These are phyloP conservation scores for Delichon dasypus DNA, from an alignment of 2,797 vertebrate species.

Conservation along the genomic window DNA sequence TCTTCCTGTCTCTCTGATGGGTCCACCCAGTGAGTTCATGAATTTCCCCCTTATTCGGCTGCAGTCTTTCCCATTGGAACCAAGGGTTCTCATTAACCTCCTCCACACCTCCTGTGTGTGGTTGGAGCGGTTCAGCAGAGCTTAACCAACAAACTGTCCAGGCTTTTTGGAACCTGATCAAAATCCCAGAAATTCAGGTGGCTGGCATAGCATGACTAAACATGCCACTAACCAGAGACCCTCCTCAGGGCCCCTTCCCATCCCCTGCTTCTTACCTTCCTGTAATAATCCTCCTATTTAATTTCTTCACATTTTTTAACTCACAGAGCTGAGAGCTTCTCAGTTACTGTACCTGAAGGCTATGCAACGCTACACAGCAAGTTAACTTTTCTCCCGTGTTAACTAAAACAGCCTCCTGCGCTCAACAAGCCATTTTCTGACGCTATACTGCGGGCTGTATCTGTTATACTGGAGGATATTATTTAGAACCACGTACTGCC, in stretches of 20 bases:
- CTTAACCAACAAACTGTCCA: not conserved
- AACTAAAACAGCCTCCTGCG: not conserved
- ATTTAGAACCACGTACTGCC: not conserved
- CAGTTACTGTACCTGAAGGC: not conserved
- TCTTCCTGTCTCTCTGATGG: not conserved
- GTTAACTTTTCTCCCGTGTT: not conserved
- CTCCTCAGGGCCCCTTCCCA: fast-evolving
- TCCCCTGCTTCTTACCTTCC: not conserved
- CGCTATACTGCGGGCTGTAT: not conserved
- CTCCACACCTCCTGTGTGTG: fast-evolving
- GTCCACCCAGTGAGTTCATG: not conserved
- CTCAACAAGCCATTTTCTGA: not conserved
- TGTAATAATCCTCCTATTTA: not conserved
- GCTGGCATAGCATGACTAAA: fast-evolving
- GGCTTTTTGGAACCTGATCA: not conserved
- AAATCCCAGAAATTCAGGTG: not conserved
- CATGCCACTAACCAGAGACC: not conserved
- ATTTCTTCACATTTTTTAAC: not conserved
- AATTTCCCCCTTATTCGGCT: not conserved
- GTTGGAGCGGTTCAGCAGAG: not conserved
- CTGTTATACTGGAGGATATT: not conserved
- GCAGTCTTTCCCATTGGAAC: not conserved
- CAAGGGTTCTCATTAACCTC: not conserved
- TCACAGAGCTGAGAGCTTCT: not conserved
- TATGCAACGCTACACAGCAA: not conserved